These are phyloP conservation scores for Psilopsiagon aymara DNA, from an alignment of 2,113 vertebrate genomes.

Conservation along the genomic window DNA sequence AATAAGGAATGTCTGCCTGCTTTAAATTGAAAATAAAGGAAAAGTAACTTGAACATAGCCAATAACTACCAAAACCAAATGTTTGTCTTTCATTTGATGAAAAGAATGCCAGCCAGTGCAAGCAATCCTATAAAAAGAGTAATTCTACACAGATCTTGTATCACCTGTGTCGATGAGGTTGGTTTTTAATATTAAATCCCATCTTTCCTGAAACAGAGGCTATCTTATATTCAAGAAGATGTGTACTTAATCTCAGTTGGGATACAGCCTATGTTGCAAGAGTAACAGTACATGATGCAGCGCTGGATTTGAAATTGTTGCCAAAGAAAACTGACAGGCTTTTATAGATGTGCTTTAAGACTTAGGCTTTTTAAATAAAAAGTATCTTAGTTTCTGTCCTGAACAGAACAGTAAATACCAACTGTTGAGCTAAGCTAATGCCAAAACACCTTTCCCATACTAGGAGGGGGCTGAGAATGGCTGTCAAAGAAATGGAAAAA, in stretches of 20 bases:
- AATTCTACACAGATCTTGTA: not conserved
- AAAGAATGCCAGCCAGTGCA: not conserved
- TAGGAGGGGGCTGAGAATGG: not conserved
- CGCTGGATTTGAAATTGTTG: not conserved
- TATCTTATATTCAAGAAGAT: not conserved
- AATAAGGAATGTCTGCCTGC: not conserved
- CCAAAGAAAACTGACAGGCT: not conserved
- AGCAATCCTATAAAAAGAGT: not conserved
- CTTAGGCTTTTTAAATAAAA: not conserved
- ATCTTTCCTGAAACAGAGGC: not conserved
- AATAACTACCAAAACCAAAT: not conserved
- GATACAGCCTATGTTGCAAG: not conserved
- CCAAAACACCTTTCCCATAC: not conserved
- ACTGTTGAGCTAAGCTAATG: not conserved
- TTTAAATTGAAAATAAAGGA: not conserved
- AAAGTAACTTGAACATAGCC: not conserved
- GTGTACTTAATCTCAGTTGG: accelerated
- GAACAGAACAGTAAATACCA: not conserved
- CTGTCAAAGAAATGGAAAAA: not conserved
- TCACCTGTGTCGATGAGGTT: not conserved
- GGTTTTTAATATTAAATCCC: not conserved
- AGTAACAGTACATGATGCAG: not conserved
- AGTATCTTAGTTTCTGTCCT: not conserved
- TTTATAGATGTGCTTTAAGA: not conserved
- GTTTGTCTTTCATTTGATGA: not conserved